A percentile compares a stretch with the other conserved stretches of the same genome.
Conservation (phyloP, 1,140 invertebrate species). For the Tetraneura akinire region DNA sequence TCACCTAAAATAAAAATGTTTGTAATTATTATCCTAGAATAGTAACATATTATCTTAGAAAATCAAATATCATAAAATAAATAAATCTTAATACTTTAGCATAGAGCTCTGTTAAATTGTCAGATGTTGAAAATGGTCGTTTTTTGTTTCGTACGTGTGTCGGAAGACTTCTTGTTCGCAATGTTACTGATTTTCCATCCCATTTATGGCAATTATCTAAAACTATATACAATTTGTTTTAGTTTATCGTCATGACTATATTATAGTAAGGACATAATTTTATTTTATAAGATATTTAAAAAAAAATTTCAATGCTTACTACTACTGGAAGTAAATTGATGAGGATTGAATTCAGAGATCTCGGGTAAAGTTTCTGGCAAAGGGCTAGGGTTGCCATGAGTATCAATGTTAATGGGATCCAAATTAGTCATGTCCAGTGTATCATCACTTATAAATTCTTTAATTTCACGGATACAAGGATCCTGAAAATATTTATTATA, state of each 20-base stretch:
- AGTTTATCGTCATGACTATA: too few relatives aligned
- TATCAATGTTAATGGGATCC: conserved; percentile 44
- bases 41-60: too few relatives aligned
- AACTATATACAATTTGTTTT: conserved; percentile 61
- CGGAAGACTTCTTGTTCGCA: conserved; percentile 71
- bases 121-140: conserved; percentile 68
- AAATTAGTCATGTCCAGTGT: conserved; percentile 15
- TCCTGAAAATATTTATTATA: neutral
- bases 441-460: conserved; percentile 42
- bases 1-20: too few relatives aligned
- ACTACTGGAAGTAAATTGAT: conserved; percentile 64
- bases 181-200: conserved; percentile 60
- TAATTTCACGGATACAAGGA: conserved; percentile 39
- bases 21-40: too few relatives aligned
- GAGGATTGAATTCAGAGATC: conserved; percentile 63
- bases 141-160: conserved; percentile 68
- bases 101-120: conserved; percentile 70
- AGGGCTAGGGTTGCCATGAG: conserved; percentile 29
- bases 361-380: conserved; percentile 58
- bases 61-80: neutral
- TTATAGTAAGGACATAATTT: too few relatives aligned
- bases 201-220: conserved; percentile 60
- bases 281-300: too few relatives aligned
- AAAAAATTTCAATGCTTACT: conserved; percentile 59
- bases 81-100: conserved; percentile 63